Evolutionary conservation across 2,888 invertebrate genomes (phyloP).

Genomic region (Nycteola revayana): DNA sequence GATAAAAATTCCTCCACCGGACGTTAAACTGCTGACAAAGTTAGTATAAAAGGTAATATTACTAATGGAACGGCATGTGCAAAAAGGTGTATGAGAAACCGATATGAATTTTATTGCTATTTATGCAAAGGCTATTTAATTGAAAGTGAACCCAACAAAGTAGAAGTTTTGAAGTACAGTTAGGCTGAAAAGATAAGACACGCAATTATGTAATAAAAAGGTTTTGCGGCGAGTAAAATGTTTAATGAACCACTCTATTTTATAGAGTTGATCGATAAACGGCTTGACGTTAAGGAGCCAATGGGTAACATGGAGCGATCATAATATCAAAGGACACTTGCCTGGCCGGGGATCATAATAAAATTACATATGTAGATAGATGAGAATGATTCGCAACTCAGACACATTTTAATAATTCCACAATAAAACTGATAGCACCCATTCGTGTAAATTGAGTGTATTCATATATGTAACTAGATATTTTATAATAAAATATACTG

Average conservation of each 20-base stretch:
- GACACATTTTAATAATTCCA: constrained; percentile 41
- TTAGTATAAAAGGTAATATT: constrained; percentile 41
- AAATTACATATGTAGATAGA: constrained; percentile 66
- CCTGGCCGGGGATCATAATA: constrained; percentile 52
- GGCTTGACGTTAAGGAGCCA: constrained; percentile 50
- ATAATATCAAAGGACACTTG: constrained; percentile 72
- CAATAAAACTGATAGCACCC: constrained; percentile 43
- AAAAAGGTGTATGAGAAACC: constrained; percentile 43
- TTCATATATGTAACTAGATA: no score
- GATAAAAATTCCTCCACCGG: constrained; percentile 53
- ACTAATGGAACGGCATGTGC: constrained; percentile 49
- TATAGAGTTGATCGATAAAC: constrained; percentile 69
- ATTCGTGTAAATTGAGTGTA: constrained; percentile 27
- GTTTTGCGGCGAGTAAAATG: constrained; percentile 49
- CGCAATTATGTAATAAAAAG: constrained; percentile 69
- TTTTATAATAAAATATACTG: no score
- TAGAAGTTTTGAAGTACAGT: constrained; percentile 37
- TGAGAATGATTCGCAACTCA: constrained; percentile 40
- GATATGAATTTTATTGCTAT: constrained; percentile 52
- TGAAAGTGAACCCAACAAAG: constrained; percentile 48
- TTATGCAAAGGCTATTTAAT: constrained; percentile 46
- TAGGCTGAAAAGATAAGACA: constrained; percentile 47
- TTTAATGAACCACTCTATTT: constrained; percentile 71
- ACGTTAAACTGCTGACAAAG: constrained; percentile 43
- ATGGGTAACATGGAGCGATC: constrained; percentile 46